Evolutionary conservation across 2,888 invertebrate species (phyloP).

Genomic region (Chrysina gloriosa): DNA sequence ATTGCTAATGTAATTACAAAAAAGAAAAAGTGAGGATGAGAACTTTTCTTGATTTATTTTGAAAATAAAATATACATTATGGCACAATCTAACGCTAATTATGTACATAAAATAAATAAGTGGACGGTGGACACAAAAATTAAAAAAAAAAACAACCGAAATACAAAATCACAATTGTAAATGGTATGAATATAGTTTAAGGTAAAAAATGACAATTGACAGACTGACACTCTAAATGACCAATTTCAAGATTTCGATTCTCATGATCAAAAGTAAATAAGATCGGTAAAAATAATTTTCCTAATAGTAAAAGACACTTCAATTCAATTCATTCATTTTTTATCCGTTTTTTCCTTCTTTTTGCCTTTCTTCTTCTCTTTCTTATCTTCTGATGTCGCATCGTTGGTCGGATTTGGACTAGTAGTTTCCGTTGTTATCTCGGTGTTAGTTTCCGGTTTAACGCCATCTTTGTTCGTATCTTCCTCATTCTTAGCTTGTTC

Average conservation of each 20-base stretch:
- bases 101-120: slow-evolving; percentile 41
- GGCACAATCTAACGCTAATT: slow-evolving; percentile 41
- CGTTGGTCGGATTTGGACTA: slow-evolving; percentile 43
- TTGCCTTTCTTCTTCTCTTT: slow-evolving; percentile 58
- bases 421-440: slow-evolving; percentile 57
- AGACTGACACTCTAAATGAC: slow-evolving; percentile 31
- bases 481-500: slow-evolving; percentile 48
- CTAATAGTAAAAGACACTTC: slow-evolving; percentile 20
- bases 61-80: slow-evolving; percentile 42
- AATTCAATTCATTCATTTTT: slow-evolving; percentile 4
- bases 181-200: slow-evolving; percentile 27
- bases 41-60: slow-evolving; percentile 20
- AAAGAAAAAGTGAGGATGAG: slow-evolving; percentile 24
- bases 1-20: background rate
- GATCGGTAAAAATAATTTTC: slow-evolving; percentile 29
- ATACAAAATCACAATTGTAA: slow-evolving; percentile 38
- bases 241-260: slow-evolving; percentile 35
- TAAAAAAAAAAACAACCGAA: slow-evolving; percentile 36
- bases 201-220: slow-evolving; percentile 38
- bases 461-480: slow-evolving; percentile 53
- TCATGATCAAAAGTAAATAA: slow-evolving; percentile 51
- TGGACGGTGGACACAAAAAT: slow-evolving; percentile 42
- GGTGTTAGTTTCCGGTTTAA: slow-evolving; percentile 35
- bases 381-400: slow-evolving; percentile 54
- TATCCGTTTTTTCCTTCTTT: slow-evolving; percentile 47